Conservation (phyloP, 1,140 invertebrate genomes). For the Drosophila busckii region DNA sequence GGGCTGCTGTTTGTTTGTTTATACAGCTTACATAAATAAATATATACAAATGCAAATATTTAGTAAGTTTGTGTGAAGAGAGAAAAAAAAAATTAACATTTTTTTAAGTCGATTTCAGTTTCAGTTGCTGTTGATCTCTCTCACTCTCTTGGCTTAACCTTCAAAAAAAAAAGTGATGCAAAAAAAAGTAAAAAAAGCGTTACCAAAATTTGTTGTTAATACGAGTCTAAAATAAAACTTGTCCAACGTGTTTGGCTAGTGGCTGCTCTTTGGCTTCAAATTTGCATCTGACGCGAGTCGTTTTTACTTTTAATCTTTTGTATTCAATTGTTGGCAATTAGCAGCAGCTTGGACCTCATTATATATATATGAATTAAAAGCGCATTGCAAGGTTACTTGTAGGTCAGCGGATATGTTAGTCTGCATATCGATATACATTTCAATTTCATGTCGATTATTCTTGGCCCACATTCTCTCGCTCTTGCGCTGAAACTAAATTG, state of each 20-base stretch:
- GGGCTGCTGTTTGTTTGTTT: constrained; percentile 20
- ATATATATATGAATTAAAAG: neutral
- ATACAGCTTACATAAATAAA: constrained; percentile 56
- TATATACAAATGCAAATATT: constrained; percentile 52
- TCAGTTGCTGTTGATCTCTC: constrained; percentile 5
- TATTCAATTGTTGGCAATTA: constrained; percentile 6
- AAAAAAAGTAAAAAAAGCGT: constrained; percentile 35
- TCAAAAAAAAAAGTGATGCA: constrained; percentile 45
- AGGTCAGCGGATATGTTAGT: constrained; percentile 56
- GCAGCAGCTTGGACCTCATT: constrained; percentile 27
- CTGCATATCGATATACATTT: constrained; percentile 16
- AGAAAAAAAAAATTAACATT: constrained; percentile 56
- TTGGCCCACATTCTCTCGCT: constrained; percentile 49
- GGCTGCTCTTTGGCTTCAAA: constrained; percentile 13
- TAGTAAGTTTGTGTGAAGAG: constrained; percentile 55
- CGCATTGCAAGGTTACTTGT: constrained; percentile 52
- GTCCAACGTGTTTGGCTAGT: constrained; percentile 60
- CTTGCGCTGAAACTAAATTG: constrained; percentile 37
- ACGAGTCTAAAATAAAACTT: constrained; percentile 45
- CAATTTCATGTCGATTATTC: constrained; percentile 49
- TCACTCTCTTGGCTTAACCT: constrained; percentile 48
- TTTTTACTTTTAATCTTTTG: constrained; percentile 11
- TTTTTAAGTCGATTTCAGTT: constrained; percentile 48
- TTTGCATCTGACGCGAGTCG: constrained; percentile 42
- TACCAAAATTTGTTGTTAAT: constrained; percentile 36